A percentile compares a stretch with the other conserved stretches of the same genome.
Evolutionary conservation across 2,797 vertebrate species (phyloP).

Genomic region (Lacerta agilis): DNA sequence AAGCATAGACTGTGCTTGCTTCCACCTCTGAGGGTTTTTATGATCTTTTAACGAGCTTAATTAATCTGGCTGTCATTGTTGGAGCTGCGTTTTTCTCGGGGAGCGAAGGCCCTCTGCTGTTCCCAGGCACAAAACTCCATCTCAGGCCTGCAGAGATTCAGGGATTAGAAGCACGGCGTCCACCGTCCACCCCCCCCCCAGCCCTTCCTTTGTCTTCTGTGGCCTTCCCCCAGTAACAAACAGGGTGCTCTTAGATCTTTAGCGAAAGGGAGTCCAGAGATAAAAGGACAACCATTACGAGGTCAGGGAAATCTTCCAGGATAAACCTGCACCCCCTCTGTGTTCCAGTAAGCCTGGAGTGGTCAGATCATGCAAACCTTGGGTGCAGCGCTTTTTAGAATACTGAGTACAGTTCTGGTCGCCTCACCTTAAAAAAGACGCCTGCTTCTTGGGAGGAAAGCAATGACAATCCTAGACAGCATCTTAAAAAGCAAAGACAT

Average conservation of each 20-base stretch:
- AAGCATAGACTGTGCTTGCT: conserved; percentile 23
- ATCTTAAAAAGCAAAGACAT: too few relatives aligned
- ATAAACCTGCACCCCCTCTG: not conserved
- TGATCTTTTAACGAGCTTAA: conserved; percentile 12
- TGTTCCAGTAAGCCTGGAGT: not conserved
- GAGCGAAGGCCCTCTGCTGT: conserved; percentile 48
- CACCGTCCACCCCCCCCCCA: too few relatives aligned
- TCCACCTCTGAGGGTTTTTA: conserved; percentile 26
- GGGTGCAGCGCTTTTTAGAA: not conserved
- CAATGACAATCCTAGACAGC: too few relatives aligned
- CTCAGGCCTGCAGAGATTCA: too few relatives aligned
- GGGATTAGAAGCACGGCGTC: not conserved
- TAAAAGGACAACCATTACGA: not conserved
- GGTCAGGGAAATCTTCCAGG: too few relatives aligned
- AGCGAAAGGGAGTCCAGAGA: not conserved
- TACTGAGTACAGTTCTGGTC: too few relatives aligned
- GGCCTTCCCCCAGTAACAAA: not conserved
- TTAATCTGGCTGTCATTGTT: not conserved
- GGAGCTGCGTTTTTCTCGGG: conserved; percentile 1
- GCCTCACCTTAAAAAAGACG: too few relatives aligned
- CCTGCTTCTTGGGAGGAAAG: too few relatives aligned
- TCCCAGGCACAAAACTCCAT: not conserved
- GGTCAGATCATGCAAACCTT: too few relatives aligned
- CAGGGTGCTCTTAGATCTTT: not conserved
- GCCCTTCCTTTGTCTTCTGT: not conserved